phyloP scores from a whole-genome alignment of 37 sponge, comb jelly and placozoan genomes.

The Crambe crambe region DNA sequence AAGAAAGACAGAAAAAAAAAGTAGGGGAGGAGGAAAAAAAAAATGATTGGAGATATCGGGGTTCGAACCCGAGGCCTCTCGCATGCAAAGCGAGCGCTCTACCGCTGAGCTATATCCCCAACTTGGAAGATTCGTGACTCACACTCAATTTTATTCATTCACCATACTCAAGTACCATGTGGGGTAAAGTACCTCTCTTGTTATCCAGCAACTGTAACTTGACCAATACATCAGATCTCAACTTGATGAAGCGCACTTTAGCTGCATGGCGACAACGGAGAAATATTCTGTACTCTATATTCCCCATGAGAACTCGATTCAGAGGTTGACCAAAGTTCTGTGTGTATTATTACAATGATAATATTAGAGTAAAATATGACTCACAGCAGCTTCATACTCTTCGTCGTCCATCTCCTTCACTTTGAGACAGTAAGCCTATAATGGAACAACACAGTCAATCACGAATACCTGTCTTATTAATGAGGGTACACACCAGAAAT shows the following conservation, averaged over 20 bases:
- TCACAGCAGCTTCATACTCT: conserved; percentile 82
- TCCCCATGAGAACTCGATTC: conserved; percentile 80
- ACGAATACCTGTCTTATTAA: not conserved
- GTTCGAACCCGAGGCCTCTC: conserved; percentile 87
- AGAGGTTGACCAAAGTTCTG: conserved; percentile 83
- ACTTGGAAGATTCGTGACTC: not conserved
- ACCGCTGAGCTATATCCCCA: conserved; percentile 84
- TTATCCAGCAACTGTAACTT: conserved; percentile 89
- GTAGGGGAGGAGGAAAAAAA: conserved; percentile 12
- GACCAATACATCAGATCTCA: conserved; percentile 78
- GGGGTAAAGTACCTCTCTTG: conserved; percentile 86
- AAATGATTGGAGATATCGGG: conserved; percentile 78
- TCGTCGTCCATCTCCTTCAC: conserved; percentile 98
- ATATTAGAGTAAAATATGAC: conserved; percentile 15
- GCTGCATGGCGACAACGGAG: conserved; percentile 83
- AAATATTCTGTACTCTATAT: conserved; percentile 84
- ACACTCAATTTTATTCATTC: no score
- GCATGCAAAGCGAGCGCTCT: conserved; percentile 89
- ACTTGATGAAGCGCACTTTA: conserved; percentile 68
- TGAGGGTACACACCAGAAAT: conserved; percentile 71
- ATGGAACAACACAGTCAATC: not conserved
- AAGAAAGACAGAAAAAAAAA: not conserved
- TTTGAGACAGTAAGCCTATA: conserved; percentile 92
- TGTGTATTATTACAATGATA: not conserved
- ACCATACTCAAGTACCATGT: no score